Conservation (phyloP, 1,140 invertebrate genomes). For the Archivesica marissinica region DNA sequence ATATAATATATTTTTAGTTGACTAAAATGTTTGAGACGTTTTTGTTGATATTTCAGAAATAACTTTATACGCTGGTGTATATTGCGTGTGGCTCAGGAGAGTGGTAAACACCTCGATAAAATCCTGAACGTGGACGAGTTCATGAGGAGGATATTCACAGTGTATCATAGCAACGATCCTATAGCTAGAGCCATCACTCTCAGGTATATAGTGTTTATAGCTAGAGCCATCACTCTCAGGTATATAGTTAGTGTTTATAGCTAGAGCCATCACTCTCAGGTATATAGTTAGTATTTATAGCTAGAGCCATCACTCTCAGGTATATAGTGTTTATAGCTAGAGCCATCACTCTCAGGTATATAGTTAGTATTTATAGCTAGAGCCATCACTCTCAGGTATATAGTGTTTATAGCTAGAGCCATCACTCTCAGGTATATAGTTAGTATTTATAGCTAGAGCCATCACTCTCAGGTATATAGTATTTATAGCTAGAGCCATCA, state of each 20-base stretch:
- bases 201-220: slow-evolving; percentile 90
- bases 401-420: no score
- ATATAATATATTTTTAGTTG: no score
- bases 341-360: no score
- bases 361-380: no score
- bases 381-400: no score
- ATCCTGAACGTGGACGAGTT: slow-evolving; percentile 98
- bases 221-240: slow-evolving; percentile 93
- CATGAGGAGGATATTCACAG: slow-evolving; percentile 95
- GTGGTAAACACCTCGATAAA: slow-evolving; percentile 98
- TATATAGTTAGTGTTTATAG: slow-evolving; percentile 57
- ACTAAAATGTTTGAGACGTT: no score
- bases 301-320: slow-evolving; percentile 93
- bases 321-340: slow-evolving; percentile 55
- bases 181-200: slow-evolving; percentile 95
- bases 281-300: no score
- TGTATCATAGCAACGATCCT: slow-evolving; percentile 98
- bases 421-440: no score
- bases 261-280: slow-evolving; percentile 92
- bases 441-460: no score
- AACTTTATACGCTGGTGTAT: slow-evolving; percentile 97
- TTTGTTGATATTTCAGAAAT: slow-evolving; percentile 84
- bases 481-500: no score
- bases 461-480: no score
- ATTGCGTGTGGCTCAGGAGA: slow-evolving; percentile 96